phyloP scores from a whole-genome alignment of 1,140 invertebrate species.

The Nixonia krombeini region DNA sequence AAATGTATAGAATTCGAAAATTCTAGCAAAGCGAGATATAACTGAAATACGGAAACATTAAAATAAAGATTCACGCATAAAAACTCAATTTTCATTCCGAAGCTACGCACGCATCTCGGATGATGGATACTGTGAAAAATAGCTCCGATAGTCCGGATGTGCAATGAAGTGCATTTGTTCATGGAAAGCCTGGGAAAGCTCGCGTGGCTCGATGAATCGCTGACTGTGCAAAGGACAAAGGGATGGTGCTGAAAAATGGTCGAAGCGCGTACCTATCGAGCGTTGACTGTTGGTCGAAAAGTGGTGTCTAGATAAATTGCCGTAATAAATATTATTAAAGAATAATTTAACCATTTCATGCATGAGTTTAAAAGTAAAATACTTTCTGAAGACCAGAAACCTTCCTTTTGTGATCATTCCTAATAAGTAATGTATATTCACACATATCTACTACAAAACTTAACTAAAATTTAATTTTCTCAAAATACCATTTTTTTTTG shows the following conservation, averaged over 20 bases:
- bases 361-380: no score
- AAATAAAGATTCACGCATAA: no score
- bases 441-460: no score
- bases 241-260: background rate
- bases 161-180: slow-evolving; percentile 1
- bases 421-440: no score
- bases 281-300: background rate
- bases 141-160: background rate
- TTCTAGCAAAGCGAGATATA: no score
- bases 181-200: background rate
- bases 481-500: no score
- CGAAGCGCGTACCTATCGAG: background rate
- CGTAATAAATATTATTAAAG: slow-evolving; percentile 1
- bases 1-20: no score
- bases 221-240: background rate
- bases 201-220: background rate
- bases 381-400: no score
- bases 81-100: no score
- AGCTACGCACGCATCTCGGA: background rate
- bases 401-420: no score
- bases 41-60: no score
- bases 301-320: background rate
- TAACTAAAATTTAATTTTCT: no score
- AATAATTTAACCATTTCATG: background rate
- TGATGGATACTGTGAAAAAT: background rate